Conservation (phyloP, 2,888 invertebrate genomes). For the Melieria crassipennis region DNA sequence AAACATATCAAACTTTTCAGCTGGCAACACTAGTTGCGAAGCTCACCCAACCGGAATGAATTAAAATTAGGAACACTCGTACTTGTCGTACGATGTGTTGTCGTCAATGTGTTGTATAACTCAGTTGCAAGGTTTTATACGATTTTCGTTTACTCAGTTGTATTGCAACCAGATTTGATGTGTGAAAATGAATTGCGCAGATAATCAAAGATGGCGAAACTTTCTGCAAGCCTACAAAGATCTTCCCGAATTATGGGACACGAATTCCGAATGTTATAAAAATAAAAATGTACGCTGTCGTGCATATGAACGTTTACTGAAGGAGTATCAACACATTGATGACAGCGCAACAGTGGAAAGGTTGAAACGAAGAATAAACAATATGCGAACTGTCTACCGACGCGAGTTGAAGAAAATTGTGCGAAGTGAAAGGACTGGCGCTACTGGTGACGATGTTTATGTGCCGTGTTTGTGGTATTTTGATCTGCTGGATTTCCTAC, state of each 20-base stretch:
- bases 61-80: no score
- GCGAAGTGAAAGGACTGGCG: slow-evolving; percentile 10
- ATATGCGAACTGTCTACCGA: slow-evolving; percentile 42
- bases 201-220: no score
- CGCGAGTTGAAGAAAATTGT: slow-evolving; percentile 34
- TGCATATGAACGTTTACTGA: slow-evolving; percentile 20
- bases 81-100: no score
- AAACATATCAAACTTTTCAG: no score
- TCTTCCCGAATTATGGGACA: slow-evolving; percentile 12
- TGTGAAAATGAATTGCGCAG: no score
- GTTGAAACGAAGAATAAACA: slow-evolving; percentile 21
- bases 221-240: no score
- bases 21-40: no score
- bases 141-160: no score
- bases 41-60: no score
- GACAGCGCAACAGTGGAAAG: slow-evolving; percentile 18
- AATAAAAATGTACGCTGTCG: slow-evolving; percentile 3
- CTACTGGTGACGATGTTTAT: neutral
- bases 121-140: no score
- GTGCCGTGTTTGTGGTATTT: slow-evolving; percentile 30
- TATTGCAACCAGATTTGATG: neutral
- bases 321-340: slow-evolving; percentile 25
- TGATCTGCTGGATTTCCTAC: slow-evolving; percentile 23
- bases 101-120: no score
- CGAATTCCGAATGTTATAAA: slow-evolving; percentile 20